Percentiles rank a stretch among this genome's conserved stretches.
phyloP scores from a whole-genome alignment of 2,113 vertebrate genomes.

The Dolichotis patagonum region DNA sequence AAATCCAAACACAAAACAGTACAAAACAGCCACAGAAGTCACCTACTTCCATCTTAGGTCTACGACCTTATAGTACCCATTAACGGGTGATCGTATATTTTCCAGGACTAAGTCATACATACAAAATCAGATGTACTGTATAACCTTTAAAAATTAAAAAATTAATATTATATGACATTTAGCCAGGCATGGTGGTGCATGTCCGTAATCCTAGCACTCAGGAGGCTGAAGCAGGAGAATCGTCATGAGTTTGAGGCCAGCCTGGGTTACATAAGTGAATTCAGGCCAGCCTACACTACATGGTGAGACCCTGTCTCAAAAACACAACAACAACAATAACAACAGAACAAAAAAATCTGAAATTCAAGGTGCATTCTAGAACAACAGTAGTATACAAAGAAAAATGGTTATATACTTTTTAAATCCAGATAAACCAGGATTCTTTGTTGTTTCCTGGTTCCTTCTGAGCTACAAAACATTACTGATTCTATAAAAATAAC shows the following conservation, averaged over 20 bases:
- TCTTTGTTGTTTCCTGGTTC: neutral
- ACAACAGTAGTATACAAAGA: neutral
- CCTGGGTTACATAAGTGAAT: neutral
- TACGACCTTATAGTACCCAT: neutral
- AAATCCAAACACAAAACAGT: slow-evolving; percentile 49
- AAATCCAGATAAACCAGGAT: slow-evolving; percentile 34
- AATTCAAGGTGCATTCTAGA: slow-evolving; percentile 34
- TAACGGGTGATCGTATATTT: neutral
- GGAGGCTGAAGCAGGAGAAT: neutral
- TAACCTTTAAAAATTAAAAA: neutral
- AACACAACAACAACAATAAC: neutral
- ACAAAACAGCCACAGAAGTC: neutral
- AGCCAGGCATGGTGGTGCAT: neutral
- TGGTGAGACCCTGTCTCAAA: neutral
- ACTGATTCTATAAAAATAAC: neutral
- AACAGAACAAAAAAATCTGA: neutral
- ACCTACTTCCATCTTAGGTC: neutral
- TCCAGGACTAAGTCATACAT: neutral
- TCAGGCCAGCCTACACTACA: neutral
- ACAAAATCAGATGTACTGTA: neutral
- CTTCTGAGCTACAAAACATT: neutral
- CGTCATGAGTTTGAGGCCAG: neutral
- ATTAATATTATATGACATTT: neutral
- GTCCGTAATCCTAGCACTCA: neutral
- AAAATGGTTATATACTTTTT: neutral